These are phyloP conservation scores for Cyanoliseus patagonus DNA, from an alignment of 2,113 vertebrate species.

Conservation along the genomic window DNA sequence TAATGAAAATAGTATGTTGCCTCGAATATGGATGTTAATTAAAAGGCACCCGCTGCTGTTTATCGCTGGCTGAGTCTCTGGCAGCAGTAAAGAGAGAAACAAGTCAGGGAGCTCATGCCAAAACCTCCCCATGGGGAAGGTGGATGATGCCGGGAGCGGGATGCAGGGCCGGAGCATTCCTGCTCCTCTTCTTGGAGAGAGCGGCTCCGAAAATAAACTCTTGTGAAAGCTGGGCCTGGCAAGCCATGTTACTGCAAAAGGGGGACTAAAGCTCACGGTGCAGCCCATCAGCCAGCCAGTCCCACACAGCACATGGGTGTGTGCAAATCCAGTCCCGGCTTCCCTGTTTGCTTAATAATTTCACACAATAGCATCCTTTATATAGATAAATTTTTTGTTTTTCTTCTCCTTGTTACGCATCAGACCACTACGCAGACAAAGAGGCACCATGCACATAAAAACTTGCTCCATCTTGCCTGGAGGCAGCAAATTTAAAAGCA, in stretches of 20 bases:
- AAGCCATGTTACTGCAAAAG: fast-evolving
- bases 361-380: slow-evolving; percentile 51
- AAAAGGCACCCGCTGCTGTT: slow-evolving; percentile 56
- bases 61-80: slow-evolving; percentile 46
- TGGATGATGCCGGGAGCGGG: slow-evolving; percentile 23
- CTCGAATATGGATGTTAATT: slow-evolving; percentile 50
- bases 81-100: slow-evolving; percentile 26
- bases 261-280: not conserved
- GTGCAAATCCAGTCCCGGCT: not conserved
- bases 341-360: not conserved
- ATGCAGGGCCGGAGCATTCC: not conserved
- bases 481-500: slow-evolving; percentile 65
- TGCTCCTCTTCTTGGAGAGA: not conserved
- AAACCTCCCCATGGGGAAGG: slow-evolving; percentile 35
- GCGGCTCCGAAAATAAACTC: not conserved
- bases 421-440: slow-evolving; percentile 64
- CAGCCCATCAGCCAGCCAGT: not conserved
- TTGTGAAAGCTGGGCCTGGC: not conserved
- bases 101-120: not conserved
- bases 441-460: slow-evolving; percentile 64
- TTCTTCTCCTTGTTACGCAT: not conserved
- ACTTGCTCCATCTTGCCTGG: slow-evolving; percentile 67
- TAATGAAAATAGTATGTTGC: slow-evolving; percentile 63
- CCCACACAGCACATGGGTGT: not conserved
- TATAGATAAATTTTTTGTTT: slow-evolving; percentile 12